Percentiles rank a stretch among this genome's conserved stretches.
Evolutionary conservation across 2,888 invertebrate species (phyloP).

Genomic region (Thalpophila matura): DNA sequence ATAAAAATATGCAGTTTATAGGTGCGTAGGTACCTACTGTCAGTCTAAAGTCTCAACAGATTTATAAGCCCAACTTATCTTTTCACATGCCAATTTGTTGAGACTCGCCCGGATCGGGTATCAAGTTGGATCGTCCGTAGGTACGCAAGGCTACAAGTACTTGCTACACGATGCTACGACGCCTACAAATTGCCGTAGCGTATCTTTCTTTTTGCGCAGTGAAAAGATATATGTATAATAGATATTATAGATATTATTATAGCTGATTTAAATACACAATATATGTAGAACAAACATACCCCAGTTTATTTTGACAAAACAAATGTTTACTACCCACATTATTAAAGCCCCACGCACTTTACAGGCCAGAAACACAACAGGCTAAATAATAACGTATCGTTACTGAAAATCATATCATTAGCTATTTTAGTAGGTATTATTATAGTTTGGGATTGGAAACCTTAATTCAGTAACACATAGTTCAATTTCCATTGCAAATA

Average conservation of each 20-base stretch:
- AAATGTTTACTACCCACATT: conserved; percentile 3
- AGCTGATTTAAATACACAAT: conserved; percentile 13
- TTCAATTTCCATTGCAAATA: conserved; percentile 5
- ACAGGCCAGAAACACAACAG: conserved; percentile 15
- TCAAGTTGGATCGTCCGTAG: too few relatives aligned
- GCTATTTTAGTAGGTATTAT: not conserved
- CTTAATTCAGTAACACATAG: conserved; percentile 3
- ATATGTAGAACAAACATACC: conserved; percentile 3
- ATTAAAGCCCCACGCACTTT: conserved; percentile 20
- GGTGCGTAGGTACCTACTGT: too few relatives aligned
- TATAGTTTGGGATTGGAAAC: conserved; percentile 15
- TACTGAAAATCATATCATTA: conserved; percentile 23
- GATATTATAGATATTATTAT: not conserved
- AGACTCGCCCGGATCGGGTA: too few relatives aligned
- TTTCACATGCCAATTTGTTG: too few relatives aligned
- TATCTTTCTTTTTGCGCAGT: not conserved
- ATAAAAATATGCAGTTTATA: too few relatives aligned
- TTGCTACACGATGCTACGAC: conserved; percentile 21
- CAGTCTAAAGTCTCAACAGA: too few relatives aligned
- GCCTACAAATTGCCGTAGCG: conserved; percentile 8
- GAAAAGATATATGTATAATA: too few relatives aligned
- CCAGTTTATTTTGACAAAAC: conserved; percentile 14
- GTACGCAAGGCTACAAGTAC: too few relatives aligned
- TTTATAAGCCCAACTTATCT: too few relatives aligned
- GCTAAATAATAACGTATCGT: conserved; percentile 35